These are phyloP conservation scores for Pseudorectes ferrugineus DNA, from an alignment of 2,113 vertebrate genomes.

Conservation along the genomic window DNA sequence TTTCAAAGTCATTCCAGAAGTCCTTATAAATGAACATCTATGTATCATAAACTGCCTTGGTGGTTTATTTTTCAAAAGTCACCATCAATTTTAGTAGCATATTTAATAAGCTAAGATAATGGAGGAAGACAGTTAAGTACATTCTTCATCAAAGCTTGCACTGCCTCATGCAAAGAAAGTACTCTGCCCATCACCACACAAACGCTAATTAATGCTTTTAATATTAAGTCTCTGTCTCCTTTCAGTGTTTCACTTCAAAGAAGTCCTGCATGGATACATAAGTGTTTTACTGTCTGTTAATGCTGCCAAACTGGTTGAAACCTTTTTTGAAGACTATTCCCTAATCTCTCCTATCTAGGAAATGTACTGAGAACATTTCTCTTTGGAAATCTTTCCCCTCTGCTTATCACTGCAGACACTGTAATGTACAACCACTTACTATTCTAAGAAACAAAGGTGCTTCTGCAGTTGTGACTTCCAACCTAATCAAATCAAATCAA, in stretches of 20 bases:
- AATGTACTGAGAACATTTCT: not conserved
- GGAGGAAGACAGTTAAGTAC: slow-evolving; percentile 2
- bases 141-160: not conserved
- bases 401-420: not conserved
- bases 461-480: slow-evolving; percentile 11
- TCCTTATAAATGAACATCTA: not conserved
- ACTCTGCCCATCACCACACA: not conserved
- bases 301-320: not conserved
- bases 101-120: slow-evolving; percentile 20
- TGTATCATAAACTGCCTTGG: not conserved
- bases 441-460: slow-evolving; percentile 9
- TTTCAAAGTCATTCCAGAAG: not conserved
- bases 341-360: not conserved
- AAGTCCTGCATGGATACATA: not conserved
- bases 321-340: not conserved
- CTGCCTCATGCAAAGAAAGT: not conserved
- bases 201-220: slow-evolving; percentile 23
- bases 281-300: not conserved
- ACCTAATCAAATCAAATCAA: slow-evolving; percentile 2
- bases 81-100: slow-evolving; percentile 5
- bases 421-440: not conserved
- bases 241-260: slow-evolving; percentile 32
- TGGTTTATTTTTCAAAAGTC: slow-evolving; percentile 5
- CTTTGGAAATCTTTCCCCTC: not conserved
- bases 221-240: not conserved